Conservation (phyloP, 2,113 vertebrate species). For the Pangasianodon gigas region DNA sequence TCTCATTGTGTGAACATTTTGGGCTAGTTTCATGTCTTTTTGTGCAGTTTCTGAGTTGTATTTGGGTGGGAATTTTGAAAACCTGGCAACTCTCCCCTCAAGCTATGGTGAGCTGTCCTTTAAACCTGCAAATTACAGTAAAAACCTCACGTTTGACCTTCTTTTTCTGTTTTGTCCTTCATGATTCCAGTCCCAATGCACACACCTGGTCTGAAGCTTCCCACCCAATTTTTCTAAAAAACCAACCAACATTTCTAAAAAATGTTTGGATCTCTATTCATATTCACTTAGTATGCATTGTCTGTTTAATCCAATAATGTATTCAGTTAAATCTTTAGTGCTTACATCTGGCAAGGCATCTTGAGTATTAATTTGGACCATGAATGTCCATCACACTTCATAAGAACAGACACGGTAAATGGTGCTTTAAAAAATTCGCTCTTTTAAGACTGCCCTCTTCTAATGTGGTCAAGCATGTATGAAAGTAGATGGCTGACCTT, state of each 20-base stretch:
- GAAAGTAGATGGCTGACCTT: slow-evolving; percentile 72
- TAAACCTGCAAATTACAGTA: neutral
- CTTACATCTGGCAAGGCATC: too few relatives aligned
- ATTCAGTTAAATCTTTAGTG: too few relatives aligned
- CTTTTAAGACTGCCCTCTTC: neutral
- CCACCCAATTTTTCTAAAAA: too few relatives aligned
- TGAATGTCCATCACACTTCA: too few relatives aligned
- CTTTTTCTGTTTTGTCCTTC: neutral
- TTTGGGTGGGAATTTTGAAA: neutral
- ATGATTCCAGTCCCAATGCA: neutral
- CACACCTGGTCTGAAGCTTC: neutral
- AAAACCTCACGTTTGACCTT: neutral
- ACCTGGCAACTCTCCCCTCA: neutral
- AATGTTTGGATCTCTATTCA: neutral
- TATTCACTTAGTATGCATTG: neutral
- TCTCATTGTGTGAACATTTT: neutral
- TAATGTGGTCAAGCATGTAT: neutral
- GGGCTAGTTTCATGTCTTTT: neutral
- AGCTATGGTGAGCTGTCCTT: neutral
- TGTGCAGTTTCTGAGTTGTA: neutral
- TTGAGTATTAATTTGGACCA: too few relatives aligned
- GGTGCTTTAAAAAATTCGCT: neutral
- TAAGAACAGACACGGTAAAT: neutral
- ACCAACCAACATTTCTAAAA: too few relatives aligned
- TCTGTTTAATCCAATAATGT: neutral